These are phyloP conservation scores for Balaeniceps rex DNA, from an alignment of 2,113 vertebrate genomes.

Conservation along the genomic window DNA sequence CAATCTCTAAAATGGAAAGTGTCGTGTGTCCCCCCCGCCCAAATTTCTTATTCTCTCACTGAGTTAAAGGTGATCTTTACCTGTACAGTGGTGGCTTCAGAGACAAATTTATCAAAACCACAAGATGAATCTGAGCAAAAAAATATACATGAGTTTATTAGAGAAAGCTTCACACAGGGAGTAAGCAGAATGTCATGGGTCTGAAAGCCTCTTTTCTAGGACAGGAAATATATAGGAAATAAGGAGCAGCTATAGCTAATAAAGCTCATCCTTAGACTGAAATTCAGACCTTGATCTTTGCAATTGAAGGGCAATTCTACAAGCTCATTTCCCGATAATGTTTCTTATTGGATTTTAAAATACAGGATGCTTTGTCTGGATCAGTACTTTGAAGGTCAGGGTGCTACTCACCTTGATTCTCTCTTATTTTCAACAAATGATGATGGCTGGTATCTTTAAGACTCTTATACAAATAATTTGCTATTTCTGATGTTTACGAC, in stretches of 20 bases:
- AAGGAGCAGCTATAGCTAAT: not conserved
- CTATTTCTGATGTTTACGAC: not conserved
- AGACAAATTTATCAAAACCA: not conserved
- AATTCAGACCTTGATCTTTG: not conserved
- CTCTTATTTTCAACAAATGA: not conserved
- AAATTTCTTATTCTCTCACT: not conserved
- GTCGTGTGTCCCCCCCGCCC: rapidly evolving
- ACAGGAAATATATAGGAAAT: not conserved
- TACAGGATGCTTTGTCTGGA: not conserved
- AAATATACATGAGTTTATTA: not conserved
- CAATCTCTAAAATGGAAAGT: not conserved
- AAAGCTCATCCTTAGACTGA: not conserved
- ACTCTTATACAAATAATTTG: not conserved
- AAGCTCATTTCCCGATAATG: not conserved
- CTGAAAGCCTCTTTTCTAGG: not conserved
- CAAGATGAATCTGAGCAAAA: not conserved
- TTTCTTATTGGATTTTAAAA: not conserved
- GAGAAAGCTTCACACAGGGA: not conserved
- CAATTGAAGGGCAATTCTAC: not conserved
- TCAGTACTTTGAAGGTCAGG: not conserved
- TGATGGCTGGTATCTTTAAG: not conserved
- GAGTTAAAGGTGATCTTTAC: not conserved
- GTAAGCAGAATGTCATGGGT: not conserved
- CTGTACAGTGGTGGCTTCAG: not conserved
- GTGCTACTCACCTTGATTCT: not conserved